phyloP scores from a whole-genome alignment of 2,888 invertebrate species.

The Timema cristinae region DNA sequence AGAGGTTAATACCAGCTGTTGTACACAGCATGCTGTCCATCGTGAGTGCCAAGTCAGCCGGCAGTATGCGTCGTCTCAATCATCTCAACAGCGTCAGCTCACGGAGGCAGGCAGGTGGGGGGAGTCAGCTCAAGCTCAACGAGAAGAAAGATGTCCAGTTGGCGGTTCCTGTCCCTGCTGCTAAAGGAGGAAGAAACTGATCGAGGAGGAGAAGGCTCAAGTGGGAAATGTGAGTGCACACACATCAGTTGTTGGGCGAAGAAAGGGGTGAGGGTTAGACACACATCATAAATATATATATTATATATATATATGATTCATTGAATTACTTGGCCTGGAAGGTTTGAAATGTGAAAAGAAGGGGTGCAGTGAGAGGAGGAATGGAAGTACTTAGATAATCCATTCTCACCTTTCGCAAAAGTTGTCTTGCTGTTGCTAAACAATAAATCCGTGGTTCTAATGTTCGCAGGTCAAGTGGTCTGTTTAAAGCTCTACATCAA shows the following conservation, averaged over 20 bases:
- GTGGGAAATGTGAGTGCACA: slow-evolving; percentile 73
- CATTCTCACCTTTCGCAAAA: too few species aligned
- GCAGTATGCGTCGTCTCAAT: background rate
- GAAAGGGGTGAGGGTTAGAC: too few species aligned
- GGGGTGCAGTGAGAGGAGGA: too few species aligned
- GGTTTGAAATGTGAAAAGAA: too few species aligned
- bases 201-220: slow-evolving; percentile 86
- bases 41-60: background rate
- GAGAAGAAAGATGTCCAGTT: background rate
- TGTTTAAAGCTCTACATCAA: slow-evolving; percentile 10
- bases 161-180: background rate
- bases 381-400: too few species aligned
- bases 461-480: slow-evolving; percentile 7
- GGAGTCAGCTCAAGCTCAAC: background rate
- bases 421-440: too few species aligned
- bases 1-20: too few species aligned
- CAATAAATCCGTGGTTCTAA: background rate
- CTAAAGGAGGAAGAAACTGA: slow-evolving; percentile 63
- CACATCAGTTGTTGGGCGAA: too few species aligned
- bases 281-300: too few species aligned
- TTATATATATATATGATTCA: too few species aligned
- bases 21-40: slow-evolving; percentile 5
- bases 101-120: background rate
- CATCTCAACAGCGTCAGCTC: background rate
- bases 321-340: too few species aligned